Evolutionary conservation across 2,797 vertebrate species (phyloP).

Genomic region (Brachyrhaphis roseni): DNA sequence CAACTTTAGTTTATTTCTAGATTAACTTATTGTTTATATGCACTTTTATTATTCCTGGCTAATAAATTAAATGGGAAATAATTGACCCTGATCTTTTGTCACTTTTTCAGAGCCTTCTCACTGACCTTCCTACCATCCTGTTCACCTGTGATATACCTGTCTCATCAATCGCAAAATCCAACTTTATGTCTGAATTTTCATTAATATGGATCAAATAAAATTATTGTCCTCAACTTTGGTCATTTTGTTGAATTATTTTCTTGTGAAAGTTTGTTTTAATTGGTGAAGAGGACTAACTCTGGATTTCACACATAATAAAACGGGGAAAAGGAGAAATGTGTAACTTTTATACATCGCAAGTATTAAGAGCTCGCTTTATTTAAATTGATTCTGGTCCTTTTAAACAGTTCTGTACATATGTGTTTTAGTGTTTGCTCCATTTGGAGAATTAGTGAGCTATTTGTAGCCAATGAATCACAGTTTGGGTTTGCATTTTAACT

Average conservation of each 20-base stretch:
- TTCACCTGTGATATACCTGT: slow-evolving; percentile 55
- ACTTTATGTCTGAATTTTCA: slow-evolving; percentile 57
- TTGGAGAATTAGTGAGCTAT: slow-evolving; percentile 39
- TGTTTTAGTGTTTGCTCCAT: slow-evolving; percentile 2
- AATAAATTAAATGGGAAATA: background rate
- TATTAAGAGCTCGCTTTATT: background rate
- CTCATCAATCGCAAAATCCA: slow-evolving; percentile 29
- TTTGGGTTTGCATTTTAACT: slow-evolving; percentile 57
- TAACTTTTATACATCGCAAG: background rate
- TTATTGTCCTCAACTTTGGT: slow-evolving; percentile 26
- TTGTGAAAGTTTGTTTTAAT: background rate
- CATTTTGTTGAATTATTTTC: background rate
- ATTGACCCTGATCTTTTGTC: background rate
- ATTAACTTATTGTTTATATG: background rate
- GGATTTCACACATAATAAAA: background rate
- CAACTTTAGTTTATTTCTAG: background rate
- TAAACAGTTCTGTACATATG: background rate
- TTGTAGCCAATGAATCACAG: slow-evolving; percentile 28
- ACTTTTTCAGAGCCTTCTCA: slow-evolving; percentile 73
- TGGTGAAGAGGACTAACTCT: background rate
- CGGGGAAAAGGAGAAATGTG: background rate
- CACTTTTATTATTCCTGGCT: background rate
- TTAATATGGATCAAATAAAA: slow-evolving; percentile 79
- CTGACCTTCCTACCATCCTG: slow-evolving; percentile 55
- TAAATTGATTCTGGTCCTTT: background rate